phyloP scores from a whole-genome alignment of 2,113 vertebrate genomes.

The Thryonomys swinderianus region DNA sequence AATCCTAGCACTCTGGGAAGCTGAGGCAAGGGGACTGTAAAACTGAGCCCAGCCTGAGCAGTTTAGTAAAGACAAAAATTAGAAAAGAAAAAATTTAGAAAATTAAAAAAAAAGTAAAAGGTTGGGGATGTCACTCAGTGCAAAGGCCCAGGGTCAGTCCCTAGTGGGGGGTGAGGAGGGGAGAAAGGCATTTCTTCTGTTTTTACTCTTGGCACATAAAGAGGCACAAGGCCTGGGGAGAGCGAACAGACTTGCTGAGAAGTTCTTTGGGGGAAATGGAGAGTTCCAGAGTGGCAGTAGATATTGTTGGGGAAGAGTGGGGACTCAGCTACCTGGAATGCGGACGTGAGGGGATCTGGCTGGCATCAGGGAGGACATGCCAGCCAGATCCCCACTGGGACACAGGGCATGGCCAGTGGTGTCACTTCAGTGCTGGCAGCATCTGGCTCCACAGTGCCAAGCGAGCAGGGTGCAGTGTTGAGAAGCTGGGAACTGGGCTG shows the following conservation, averaged over 20 bases:
- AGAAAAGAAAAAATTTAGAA: background rate
- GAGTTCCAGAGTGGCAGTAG: background rate
- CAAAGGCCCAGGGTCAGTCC: background rate
- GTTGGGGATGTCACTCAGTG: background rate
- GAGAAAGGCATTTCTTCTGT: background rate
- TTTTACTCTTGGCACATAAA: conserved; percentile 17
- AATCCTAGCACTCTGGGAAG: background rate
- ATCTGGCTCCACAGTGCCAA: background rate
- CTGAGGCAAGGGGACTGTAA: background rate
- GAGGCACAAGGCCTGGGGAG: background rate
- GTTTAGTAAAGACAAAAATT: background rate
- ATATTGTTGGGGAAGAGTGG: background rate
- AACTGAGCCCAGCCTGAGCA: background rate
- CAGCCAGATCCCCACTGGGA: background rate
- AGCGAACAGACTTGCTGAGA: background rate
- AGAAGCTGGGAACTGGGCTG: background rate
- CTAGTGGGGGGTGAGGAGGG: background rate
- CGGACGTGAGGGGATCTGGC: background rate
- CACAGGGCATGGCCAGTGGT: background rate
- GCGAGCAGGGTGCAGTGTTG: background rate
- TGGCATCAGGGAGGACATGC: too few species aligned
- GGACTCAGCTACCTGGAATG: background rate
- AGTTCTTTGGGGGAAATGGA: background rate
- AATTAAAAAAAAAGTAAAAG: background rate
- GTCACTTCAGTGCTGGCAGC: background rate